Conservation (phyloP, 2,888 invertebrate species). For the Zygaena filipendulae region DNA sequence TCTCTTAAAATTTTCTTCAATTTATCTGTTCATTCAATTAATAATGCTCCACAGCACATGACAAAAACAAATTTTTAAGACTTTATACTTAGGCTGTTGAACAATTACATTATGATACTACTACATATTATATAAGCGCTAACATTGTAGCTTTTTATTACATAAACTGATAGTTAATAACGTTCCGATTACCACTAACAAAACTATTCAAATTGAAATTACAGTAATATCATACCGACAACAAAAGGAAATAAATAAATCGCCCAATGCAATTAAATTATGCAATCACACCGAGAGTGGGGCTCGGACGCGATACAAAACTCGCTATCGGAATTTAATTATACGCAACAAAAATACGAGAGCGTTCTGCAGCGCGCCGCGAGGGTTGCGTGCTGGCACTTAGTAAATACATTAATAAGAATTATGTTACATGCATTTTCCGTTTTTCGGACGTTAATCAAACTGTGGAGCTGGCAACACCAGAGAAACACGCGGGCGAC, state of each 20-base stretch:
- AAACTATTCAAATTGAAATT: no score
- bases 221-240: background rate
- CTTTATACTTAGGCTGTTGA: no score
- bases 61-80: no score
- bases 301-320: conserved; percentile 25
- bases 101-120: no score
- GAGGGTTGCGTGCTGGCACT: conserved; percentile 32
- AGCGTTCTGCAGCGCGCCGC: conserved; percentile 1
- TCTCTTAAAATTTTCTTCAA: no score
- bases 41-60: no score
- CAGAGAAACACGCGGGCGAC: conserved; percentile 2
- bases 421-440: conserved; percentile 28
- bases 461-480: conserved; percentile 22
- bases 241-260: background rate
- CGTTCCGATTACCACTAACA: no score
- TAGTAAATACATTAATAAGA: conserved; percentile 42
- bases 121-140: no score
- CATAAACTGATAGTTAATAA: no score
- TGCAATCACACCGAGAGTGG: conserved; percentile 24
- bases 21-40: no score
- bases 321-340: background rate
- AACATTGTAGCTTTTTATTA: no score
- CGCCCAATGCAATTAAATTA: conserved; percentile 29
- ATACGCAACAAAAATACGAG: background rate
- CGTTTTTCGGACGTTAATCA: conserved; percentile 32